Conservation (phyloP, 2,113 vertebrate genomes). For the Sclerurus mexicanus region DNA sequence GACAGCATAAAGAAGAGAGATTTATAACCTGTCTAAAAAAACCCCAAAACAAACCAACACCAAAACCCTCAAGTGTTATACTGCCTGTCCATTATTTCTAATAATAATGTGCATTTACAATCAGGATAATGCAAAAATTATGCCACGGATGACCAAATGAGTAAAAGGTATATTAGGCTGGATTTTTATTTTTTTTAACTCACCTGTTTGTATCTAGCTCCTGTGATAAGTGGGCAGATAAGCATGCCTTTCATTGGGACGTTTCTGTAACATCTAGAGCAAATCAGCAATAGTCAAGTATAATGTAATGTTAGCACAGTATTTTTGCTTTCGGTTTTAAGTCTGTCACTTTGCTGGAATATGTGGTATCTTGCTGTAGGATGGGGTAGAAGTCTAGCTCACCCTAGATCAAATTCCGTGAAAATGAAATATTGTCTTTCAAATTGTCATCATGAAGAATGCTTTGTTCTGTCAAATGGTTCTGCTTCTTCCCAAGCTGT, state of each 20-base stretch:
- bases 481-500: neutral
- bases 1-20: constrained; percentile 66
- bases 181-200: constrained; percentile 23
- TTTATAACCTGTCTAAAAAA: constrained; percentile 63
- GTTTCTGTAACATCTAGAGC: constrained; percentile 46
- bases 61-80: neutral
- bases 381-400: neutral
- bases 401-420: neutral
- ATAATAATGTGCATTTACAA: constrained; percentile 14
- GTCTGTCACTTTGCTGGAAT: neutral
- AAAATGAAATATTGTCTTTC: constrained; percentile 39
- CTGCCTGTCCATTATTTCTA: constrained; percentile 32
- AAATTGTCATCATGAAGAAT: neutral
- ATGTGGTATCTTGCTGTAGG: neutral
- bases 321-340: constrained; percentile 40
- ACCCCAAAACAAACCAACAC: neutral
- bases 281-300: neutral
- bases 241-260: neutral
- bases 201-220: neutral
- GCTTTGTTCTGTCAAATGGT: constrained; percentile 1
- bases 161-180: constrained; percentile 34
- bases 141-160: constrained; percentile 19
- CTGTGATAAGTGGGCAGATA: constrained; percentile 18
- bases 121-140: constrained; percentile 53
- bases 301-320: neutral